Evolutionary conservation across 1,140 invertebrate species (phyloP).

Genomic region (Scaptomyza pallida): DNA sequence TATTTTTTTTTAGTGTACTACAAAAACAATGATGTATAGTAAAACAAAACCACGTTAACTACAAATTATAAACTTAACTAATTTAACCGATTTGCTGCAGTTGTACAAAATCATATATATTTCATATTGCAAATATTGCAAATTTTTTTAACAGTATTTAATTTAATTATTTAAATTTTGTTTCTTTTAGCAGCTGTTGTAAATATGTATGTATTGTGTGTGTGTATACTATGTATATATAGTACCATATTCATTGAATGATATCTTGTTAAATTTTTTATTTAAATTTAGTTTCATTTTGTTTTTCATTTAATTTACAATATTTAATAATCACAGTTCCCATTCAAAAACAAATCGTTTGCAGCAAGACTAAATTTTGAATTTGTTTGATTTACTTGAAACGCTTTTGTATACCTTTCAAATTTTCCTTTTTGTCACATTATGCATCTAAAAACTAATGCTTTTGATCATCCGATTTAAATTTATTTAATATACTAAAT

Average conservation of each 20-base stretch:
- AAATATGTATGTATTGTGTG: conserved; percentile 50
- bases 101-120: conserved; percentile 56
- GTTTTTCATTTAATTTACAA: conserved; percentile 55
- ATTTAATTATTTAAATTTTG: conserved; percentile 38
- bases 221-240: conserved; percentile 58
- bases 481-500: conserved; percentile 37
- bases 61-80: conserved; percentile 53
- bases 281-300: conserved; percentile 36
- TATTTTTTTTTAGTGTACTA: conserved; percentile 36
- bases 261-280: conserved; percentile 37
- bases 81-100: conserved; percentile 54
- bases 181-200: conserved; percentile 37
- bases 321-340: conserved; percentile 79
- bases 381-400: conserved; percentile 70
- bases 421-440: conserved; percentile 30
- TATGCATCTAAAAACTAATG: conserved; percentile 37
- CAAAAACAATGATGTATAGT: conserved; percentile 34
- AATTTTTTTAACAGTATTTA: conserved; percentile 43
- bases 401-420: conserved; percentile 54
- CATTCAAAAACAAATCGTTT: conserved; percentile 70
- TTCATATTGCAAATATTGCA: conserved; percentile 75
- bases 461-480: conserved; percentile 35
- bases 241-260: conserved; percentile 67
- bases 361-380: conserved; percentile 70
- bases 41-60: conserved; percentile 49